Conservation (phyloP, 2,797 vertebrate species). For the Sebastes trivittatus region DNA sequence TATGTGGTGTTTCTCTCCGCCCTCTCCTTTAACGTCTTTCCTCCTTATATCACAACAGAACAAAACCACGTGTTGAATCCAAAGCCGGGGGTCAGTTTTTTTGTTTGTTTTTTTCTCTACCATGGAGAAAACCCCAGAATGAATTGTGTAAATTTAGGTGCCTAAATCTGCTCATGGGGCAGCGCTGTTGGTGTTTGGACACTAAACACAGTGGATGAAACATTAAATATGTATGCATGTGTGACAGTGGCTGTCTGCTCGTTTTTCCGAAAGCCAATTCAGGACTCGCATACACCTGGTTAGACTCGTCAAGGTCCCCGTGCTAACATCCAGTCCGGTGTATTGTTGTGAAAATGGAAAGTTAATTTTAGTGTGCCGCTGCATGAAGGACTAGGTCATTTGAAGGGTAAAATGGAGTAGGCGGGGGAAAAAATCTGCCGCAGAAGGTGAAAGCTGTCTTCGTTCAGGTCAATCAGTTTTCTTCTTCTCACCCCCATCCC, state of each 20-base stretch:
- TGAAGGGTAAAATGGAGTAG: slow-evolving; percentile 42
- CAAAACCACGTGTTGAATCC: slow-evolving; percentile 53
- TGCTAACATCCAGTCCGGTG: slow-evolving; percentile 48
- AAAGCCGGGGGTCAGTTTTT: neutral
- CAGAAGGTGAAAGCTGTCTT: slow-evolving; percentile 43
- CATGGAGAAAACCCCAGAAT: neutral
- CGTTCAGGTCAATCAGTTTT: slow-evolving; percentile 52
- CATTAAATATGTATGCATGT: slow-evolving; percentile 14
- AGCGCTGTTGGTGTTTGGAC: neutral
- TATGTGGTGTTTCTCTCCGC: slow-evolving; percentile 58
- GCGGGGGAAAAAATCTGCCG: neutral
- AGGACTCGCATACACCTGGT: slow-evolving; percentile 10
- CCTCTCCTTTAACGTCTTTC: slow-evolving; percentile 18
- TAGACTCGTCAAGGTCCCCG: slow-evolving; percentile 20
- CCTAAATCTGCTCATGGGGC: neutral
- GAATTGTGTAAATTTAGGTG: neutral
- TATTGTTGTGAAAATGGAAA: slow-evolving; percentile 62
- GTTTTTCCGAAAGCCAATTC: slow-evolving; percentile 27
- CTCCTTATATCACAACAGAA: slow-evolving; percentile 35
- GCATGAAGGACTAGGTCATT: slow-evolving; percentile 57
- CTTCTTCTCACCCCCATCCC: slow-evolving; percentile 15
- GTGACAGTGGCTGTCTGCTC: slow-evolving; percentile 21
- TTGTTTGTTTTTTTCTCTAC: neutral
- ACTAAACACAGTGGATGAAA: neutral
- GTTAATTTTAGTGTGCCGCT: slow-evolving; percentile 48